These are phyloP conservation scores for Aleiodes sp. DNA, from an alignment of 1,140 invertebrate genomes.

Conservation along the genomic window DNA sequence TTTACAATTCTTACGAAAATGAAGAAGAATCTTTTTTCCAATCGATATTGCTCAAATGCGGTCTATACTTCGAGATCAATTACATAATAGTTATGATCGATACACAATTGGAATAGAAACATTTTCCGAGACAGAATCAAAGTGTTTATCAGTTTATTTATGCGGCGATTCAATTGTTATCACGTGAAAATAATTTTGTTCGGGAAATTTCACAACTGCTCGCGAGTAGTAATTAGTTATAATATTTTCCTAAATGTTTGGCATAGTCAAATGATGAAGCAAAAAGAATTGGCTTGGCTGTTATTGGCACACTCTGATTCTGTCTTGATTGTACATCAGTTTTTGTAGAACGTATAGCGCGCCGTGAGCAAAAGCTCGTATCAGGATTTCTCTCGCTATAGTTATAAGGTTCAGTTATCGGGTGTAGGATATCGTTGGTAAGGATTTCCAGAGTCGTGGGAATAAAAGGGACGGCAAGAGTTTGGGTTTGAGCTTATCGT, in stretches of 20 bases:
- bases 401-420: not conserved
- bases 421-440: not conserved
- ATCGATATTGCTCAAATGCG: slow-evolving; percentile 10
- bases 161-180: too few species aligned
- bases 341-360: slow-evolving; percentile 19
- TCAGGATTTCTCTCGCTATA: slow-evolving; percentile 3
- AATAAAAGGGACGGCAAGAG: too few species aligned
- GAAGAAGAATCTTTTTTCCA: not conserved
- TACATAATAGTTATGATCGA: not conserved
- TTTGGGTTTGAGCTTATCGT: slow-evolving; percentile 29
- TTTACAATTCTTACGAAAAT: too few species aligned
- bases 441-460: not conserved
- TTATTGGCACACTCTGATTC: not conserved
- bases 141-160: too few species aligned
- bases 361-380: slow-evolving; percentile 25
- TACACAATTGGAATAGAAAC: too few species aligned
- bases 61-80: slow-evolving; percentile 24
- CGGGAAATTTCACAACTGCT: too few species aligned
- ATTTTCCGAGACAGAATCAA: too few species aligned
- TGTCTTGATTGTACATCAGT: not conserved
- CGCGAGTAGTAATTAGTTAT: too few species aligned
- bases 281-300: not conserved
- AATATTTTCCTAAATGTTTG: too few species aligned
- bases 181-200: too few species aligned
- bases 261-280: too few species aligned